Evolutionary conservation across 2,888 invertebrate species (phyloP).

Genomic region (Pedicia rivosa): DNA sequence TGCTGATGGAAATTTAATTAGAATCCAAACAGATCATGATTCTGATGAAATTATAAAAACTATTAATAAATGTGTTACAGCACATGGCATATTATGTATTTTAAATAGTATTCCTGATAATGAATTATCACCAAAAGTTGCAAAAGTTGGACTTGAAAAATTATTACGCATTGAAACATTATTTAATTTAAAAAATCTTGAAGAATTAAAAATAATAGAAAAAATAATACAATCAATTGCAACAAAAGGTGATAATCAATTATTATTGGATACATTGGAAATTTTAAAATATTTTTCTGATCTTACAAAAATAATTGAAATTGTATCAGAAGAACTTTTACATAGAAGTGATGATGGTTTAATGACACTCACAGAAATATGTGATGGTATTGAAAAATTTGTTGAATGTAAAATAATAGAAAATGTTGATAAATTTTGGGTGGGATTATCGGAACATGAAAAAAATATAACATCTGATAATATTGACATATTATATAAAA

Average conservation of each 20-base stretch:
- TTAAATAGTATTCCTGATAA: conserved; percentile 31
- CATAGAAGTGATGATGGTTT: conserved; percentile 42
- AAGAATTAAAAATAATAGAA: conserved; percentile 22
- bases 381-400: conserved; percentile 32
- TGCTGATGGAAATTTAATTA: conserved; percentile 6
- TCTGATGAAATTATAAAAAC: conserved; percentile 10
- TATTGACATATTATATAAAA: conserved; percentile 38
- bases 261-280: conserved; percentile 29
- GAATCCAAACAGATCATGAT: no score
- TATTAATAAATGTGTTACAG: conserved; percentile 21
- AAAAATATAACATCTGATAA: conserved; percentile 39
- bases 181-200: conserved; percentile 9
- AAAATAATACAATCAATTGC: conserved; percentile 33
- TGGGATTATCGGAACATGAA: conserved; percentile 41
- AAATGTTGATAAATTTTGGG: conserved; percentile 47
- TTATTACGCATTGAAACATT: conserved; percentile 31
- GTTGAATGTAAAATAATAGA: conserved; percentile 33
- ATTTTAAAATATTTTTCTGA: conserved; percentile 23
- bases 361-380: conserved; percentile 39
- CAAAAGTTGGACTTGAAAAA: conserved; percentile 30
- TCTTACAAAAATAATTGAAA: conserved; percentile 21
- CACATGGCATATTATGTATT: conserved; percentile 25
- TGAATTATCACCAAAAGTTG: conserved; percentile 32
- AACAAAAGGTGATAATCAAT: conserved; percentile 24
- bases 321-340: conserved; percentile 44